Percentiles rank a stretch among this genome's conserved stretches.
Conservation (phyloP, 2,113 vertebrate species). For the Bungarus multicinctus region DNA sequence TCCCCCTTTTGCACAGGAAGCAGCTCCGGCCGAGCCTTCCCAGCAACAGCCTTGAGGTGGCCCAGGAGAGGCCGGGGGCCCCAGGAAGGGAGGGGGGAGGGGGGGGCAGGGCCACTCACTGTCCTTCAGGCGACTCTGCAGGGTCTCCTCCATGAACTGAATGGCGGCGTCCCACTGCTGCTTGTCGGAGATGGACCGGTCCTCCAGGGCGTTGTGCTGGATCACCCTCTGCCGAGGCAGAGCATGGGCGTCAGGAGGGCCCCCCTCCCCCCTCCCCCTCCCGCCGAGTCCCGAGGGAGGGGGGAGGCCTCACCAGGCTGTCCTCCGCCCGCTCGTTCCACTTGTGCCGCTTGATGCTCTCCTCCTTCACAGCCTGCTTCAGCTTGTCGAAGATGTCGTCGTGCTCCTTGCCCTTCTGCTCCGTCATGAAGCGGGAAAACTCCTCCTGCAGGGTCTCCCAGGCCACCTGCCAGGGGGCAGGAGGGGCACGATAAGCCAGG, state of each 20-base stretch:
- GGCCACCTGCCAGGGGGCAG: slow-evolving; percentile 77
- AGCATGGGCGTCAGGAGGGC: rapidly evolving
- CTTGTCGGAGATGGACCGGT: slow-evolving; percentile 96
- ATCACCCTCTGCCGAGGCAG: slow-evolving; percentile 83
- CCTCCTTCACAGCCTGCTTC: slow-evolving; percentile 96
- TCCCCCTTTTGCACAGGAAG: neutral
- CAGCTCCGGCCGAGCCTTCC: neutral
- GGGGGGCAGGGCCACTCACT: slow-evolving; percentile 73
- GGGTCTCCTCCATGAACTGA: slow-evolving; percentile 96
- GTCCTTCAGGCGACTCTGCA: slow-evolving; percentile 91
- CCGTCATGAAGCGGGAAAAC: slow-evolving; percentile 97
- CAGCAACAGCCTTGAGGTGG: neutral
- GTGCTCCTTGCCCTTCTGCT: slow-evolving; percentile 94
- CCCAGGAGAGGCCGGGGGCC: neutral
- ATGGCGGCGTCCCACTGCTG: slow-evolving; percentile 98
- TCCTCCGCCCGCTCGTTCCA: slow-evolving; percentile 97
- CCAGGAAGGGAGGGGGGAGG: no score
- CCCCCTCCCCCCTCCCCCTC: no score
- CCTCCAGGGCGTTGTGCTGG: slow-evolving; percentile 97
- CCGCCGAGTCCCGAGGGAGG: neutral
- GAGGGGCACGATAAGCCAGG: neutral
- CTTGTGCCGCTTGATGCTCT: slow-evolving; percentile 94
- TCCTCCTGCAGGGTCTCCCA: slow-evolving; percentile 98
- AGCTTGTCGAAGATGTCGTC: slow-evolving; percentile 99
- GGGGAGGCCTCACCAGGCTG: slow-evolving; percentile 80